These are phyloP conservation scores for Drosophila phalerata DNA, from an alignment of 2,888 invertebrate species.

Conservation along the genomic window DNA sequence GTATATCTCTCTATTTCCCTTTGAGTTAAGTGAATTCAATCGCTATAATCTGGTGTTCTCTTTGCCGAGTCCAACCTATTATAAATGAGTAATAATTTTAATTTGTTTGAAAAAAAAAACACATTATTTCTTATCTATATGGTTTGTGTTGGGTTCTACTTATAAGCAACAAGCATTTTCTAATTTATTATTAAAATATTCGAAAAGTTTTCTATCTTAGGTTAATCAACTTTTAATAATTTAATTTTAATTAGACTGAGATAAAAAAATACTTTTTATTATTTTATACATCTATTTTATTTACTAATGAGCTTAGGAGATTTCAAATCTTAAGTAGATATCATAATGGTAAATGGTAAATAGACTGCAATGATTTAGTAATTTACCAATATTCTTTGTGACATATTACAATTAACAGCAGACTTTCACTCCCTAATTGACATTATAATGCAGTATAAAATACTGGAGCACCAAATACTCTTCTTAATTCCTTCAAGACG, in stretches of 20 bases:
- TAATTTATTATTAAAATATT: too few relatives aligned
- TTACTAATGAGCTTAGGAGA: slow-evolving; percentile 4
- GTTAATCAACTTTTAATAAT: too few relatives aligned
- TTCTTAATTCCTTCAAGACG: neutral
- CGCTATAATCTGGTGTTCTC: too few relatives aligned
- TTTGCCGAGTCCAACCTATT: too few relatives aligned
- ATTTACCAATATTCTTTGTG: neutral
- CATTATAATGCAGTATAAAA: neutral
- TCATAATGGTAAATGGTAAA: neutral
- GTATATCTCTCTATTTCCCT: neutral
- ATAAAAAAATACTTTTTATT: neutral
- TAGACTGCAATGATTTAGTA: neutral
- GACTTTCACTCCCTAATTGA: neutral
- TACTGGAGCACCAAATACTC: neutral
- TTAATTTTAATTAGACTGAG: too few relatives aligned
- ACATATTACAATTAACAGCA: neutral
- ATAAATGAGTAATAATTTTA: too few relatives aligned
- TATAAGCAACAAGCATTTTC: too few relatives aligned
- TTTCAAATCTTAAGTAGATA: neutral
- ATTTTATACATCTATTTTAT: neutral
- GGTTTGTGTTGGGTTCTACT: too few relatives aligned
- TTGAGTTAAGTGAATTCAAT: too few relatives aligned
- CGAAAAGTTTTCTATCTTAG: too few relatives aligned
- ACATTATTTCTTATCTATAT: too few relatives aligned
- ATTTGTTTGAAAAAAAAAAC: too few relatives aligned